Base-by-base conservation (phyloP, 2,797 vertebrate species). In the Notoglanidium macrostoma region DNA sequence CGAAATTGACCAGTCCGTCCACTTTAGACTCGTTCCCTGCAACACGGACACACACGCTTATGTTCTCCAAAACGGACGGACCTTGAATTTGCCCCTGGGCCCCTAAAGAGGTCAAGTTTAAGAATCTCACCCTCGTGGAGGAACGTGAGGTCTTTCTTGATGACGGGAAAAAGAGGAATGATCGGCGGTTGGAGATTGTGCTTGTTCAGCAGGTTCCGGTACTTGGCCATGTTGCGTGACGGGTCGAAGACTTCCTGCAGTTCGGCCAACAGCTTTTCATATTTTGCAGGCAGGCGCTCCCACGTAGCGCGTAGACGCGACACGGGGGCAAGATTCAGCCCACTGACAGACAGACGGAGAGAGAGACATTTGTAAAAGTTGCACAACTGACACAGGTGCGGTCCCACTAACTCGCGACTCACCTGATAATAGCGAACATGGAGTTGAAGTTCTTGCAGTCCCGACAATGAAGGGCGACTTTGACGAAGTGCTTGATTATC, bases 361-460 rank as follows among this genome's bases (percentile, higher is more conserved):
- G 8, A 59, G 12, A 77, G n/a, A 1, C 2, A 5, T 6, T 26
- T 1, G 46, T 11, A 11, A 40, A 35, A 67, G n/a, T 3, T 67
- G 29, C 65, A 29, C 61, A 49, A 5, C 10, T 7, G 6, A 10
- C 49, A 49, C 49, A 49, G 10, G 7, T 49, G 49, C 49, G 10
- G 49, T 49, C 7, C 49, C 49, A 10, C 14, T 0, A 29, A 51
- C 19, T 19, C 9, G 35, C 0, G 17, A 7, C 88, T 94, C 93
- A 99, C 98, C 98, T 99, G 93, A 99, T 99, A 90, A 99, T 98
- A 87, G 98, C 98, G 89, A 99, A 99, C 98, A 99, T 99, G 0
- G 98, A 99, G 95, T 98, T 99, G 93, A 99, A 99, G 94, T 99
- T 99, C 95, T 99, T 99, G 97, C 98, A 99, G 91, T 99, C 98